These are phyloP conservation scores for Notiomystis cincta DNA, from an alignment of 2,113 vertebrate species.

Conservation along the genomic window DNA sequence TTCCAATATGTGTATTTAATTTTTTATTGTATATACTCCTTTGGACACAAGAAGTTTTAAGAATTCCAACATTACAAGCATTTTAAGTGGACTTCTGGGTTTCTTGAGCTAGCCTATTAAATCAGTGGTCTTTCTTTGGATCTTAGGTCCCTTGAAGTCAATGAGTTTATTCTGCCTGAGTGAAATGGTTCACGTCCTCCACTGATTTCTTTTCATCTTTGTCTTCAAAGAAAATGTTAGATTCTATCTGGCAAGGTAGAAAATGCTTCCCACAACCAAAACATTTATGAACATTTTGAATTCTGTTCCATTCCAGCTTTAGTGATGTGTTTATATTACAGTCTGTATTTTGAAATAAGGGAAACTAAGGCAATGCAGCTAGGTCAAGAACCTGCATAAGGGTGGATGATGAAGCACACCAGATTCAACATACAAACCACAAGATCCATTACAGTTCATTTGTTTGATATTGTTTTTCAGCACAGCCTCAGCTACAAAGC, in stretches of 20 bases:
- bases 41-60: background rate
- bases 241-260: background rate
- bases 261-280: background rate
- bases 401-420: background rate
- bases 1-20: background rate
- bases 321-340: background rate
- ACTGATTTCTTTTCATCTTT: background rate
- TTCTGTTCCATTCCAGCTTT: background rate
- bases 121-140: background rate
- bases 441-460: background rate
- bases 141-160: background rate
- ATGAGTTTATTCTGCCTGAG: background rate
- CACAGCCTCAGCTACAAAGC: background rate
- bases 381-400: background rate
- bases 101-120: background rate
- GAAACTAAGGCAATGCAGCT: background rate
- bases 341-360: background rate
- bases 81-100: background rate
- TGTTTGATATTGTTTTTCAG: background rate
- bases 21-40: background rate
- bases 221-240: background rate
- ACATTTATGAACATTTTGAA: background rate
- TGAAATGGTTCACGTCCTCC: background rate
- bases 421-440: background rate
- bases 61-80: background rate